Percentiles rank a stretch among this genome's conserved stretches.
Evolutionary conservation across 2,797 vertebrate species (phyloP).

Genomic region (Tapera naevia): DNA sequence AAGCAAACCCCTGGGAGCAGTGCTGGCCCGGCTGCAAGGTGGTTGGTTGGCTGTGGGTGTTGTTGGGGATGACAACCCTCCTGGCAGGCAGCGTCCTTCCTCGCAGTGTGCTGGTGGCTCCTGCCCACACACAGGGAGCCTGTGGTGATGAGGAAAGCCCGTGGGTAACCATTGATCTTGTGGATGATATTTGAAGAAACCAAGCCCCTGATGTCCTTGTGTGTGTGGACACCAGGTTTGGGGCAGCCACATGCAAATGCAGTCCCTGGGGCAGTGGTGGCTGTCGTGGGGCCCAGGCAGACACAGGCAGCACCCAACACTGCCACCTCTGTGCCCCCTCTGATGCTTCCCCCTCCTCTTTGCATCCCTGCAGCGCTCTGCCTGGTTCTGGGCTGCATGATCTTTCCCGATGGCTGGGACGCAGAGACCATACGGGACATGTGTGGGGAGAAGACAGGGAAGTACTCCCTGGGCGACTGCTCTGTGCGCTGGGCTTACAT

Average conservation of each 20-base stretch:
- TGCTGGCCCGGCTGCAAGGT: not conserved
- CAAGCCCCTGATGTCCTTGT: not conserved
- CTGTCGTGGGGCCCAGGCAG: accelerated
- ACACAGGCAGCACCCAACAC: not conserved
- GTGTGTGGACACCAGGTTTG: accelerated
- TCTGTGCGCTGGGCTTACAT: constrained; percentile 98
- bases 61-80: not conserved
- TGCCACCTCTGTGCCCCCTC: not conserved
- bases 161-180: not conserved
- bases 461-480: constrained; percentile 93
- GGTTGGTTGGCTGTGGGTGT: not conserved
- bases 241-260: accelerated
- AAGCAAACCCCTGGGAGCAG: not conserved
- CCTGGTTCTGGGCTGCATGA: constrained; percentile 96
- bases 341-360: not conserved
- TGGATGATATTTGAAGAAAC: not conserved
- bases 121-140: not conserved
- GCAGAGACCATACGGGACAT: constrained; percentile 92
- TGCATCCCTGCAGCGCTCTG: constrained; percentile 83
- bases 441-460: constrained; percentile 93
- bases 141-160: not conserved
- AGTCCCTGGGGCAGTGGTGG: not conserved
- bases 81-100: not conserved
- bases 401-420: constrained; percentile 96
- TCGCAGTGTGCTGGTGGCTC: accelerated